phyloP scores from a whole-genome alignment of 1,140 invertebrate species.

The Cecropterus lyciades region DNA sequence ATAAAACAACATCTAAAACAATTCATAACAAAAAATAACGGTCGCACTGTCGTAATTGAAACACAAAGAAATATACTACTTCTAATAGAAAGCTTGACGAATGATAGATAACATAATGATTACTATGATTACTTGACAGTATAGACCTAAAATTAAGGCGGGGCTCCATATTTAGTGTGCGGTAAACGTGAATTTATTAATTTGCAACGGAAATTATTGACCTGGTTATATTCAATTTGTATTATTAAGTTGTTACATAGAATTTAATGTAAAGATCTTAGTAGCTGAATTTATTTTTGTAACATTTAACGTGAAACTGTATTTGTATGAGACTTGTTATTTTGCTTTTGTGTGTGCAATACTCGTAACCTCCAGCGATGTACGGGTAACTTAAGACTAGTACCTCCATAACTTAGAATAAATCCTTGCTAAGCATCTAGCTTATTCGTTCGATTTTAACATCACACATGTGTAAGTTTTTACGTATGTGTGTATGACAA shows the following conservation, averaged over 20 bases:
- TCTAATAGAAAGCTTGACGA: too few species aligned
- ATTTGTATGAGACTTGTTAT: neutral
- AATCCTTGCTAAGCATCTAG: constrained; percentile 11
- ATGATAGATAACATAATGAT: too few species aligned
- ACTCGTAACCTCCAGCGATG: neutral
- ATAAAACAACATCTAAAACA: too few species aligned
- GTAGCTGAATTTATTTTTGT: neutral
- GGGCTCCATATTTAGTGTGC: too few species aligned
- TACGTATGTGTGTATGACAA: neutral
- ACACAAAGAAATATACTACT: too few species aligned
- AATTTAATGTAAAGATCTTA: neutral
- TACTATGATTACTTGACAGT: too few species aligned
- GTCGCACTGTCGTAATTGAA: too few species aligned
- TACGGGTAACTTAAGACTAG: neutral
- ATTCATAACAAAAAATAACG: too few species aligned
- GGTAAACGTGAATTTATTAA: too few species aligned
- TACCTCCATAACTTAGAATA: constrained; percentile 20
- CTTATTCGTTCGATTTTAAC: constrained; percentile 5
- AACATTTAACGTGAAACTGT: neutral
- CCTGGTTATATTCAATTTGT: too few species aligned
- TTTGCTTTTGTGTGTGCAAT: constrained; percentile 1
- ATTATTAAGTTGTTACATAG: neutral
- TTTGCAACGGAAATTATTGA: too few species aligned
- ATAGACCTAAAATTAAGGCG: too few species aligned
- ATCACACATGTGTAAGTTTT: neutral